These are phyloP conservation scores for Pyrocephalus nanus DNA, from an alignment of 2,797 vertebrate genomes.

Conservation along the genomic window DNA sequence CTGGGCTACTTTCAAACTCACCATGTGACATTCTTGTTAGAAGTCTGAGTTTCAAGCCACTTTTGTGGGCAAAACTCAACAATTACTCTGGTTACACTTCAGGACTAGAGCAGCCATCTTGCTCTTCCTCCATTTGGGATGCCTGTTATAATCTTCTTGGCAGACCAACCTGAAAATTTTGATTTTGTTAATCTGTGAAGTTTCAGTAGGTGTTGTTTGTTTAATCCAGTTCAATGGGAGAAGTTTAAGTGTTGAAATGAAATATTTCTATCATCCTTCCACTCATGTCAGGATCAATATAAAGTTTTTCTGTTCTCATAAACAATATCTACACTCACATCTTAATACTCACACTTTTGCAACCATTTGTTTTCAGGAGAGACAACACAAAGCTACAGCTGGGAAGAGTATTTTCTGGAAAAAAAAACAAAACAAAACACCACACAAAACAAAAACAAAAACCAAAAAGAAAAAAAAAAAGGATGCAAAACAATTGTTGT, in stretches of 20 bases:
- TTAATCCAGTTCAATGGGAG: not conserved
- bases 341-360: not conserved
- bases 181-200: not conserved
- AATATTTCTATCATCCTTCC: not conserved
- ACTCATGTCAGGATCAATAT: not conserved
- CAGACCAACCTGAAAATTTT: not conserved
- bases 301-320: not conserved
- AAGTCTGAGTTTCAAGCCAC: not conserved
- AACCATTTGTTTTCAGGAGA: not conserved
- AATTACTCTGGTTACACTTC: not conserved
- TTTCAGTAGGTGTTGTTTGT: not conserved
- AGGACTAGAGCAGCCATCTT: not conserved
- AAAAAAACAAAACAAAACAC: too few species aligned
- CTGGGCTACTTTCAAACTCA: not conserved
- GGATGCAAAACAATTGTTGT: not conserved
- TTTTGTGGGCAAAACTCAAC: not conserved
- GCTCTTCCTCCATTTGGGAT: not conserved
- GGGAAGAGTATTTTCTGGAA: not conserved
- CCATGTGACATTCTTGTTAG: not conserved
- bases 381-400: not conserved
- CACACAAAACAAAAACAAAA: too few species aligned
- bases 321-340: not conserved
- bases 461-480: too few species aligned
- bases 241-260: not conserved
- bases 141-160: not conserved